Percentiles rank a stretch among this genome's conserved stretches.
Conservation (phyloP, 2,797 vertebrate genomes). For the Sibirionetta formosa region DNA sequence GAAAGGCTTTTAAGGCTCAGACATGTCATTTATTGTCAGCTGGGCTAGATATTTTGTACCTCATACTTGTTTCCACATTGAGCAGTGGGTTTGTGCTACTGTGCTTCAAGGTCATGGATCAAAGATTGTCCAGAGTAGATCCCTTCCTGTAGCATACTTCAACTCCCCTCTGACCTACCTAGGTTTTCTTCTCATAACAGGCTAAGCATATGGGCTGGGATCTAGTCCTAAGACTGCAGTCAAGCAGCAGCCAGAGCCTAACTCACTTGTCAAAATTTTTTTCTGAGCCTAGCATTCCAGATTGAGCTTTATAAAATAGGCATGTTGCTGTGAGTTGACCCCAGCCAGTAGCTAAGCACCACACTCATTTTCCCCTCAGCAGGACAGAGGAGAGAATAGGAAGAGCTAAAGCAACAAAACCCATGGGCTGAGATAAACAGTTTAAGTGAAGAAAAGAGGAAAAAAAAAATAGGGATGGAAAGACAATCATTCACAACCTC, state of each 20-base stretch:
- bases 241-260: background rate
- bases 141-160: background rate
- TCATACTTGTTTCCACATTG: background rate
- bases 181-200: background rate
- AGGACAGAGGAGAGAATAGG: background rate
- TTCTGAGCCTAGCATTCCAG: background rate
- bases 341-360: background rate
- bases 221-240: background rate
- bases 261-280: background rate
- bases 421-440: too few species aligned
- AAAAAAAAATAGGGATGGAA: background rate
- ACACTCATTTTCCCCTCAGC: background rate
- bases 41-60: background rate
- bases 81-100: background rate
- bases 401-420: background rate
- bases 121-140: background rate
- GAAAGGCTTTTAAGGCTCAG: background rate
- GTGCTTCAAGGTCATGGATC: background rate
- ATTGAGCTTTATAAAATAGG: background rate
- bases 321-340: background rate
- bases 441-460: background rate
- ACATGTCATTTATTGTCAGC: background rate
- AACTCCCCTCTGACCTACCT: background rate
- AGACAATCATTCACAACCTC: background rate
- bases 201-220: background rate